phyloP scores from a whole-genome alignment of 2,797 vertebrate genomes.

The Valencia hispanica region DNA sequence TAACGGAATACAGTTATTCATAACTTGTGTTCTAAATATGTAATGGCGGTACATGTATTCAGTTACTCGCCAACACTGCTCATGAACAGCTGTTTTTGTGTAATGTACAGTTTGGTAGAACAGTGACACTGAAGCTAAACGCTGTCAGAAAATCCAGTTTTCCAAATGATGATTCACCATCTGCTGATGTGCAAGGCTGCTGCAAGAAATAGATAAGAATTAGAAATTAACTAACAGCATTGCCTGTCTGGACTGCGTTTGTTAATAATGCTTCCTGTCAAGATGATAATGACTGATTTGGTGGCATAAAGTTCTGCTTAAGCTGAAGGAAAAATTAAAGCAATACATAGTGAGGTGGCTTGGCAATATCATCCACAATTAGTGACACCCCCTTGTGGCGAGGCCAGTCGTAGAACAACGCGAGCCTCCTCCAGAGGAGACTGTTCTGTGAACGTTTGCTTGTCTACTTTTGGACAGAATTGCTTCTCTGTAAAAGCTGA shows the following conservation, averaged over 20 bases:
- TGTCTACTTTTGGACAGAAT: too few species aligned
- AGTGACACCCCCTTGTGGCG: too few species aligned
- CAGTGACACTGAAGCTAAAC: not conserved
- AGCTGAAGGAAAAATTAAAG: not conserved
- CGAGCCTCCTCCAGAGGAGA: too few species aligned
- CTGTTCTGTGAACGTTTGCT: too few species aligned
- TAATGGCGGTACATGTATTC: too few species aligned
- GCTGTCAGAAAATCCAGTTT: not conserved
- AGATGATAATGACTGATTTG: not conserved
- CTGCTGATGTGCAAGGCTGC: slow-evolving; percentile 5
- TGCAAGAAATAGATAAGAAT: not conserved
- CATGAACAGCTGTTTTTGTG: not conserved
- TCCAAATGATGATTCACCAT: slow-evolving; percentile 3
- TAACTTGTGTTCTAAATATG: too few species aligned
- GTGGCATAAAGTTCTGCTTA: not conserved
- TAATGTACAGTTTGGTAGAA: not conserved
- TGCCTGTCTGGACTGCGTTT: not conserved
- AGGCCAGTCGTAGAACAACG: too few species aligned
- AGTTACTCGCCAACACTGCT: too few species aligned
- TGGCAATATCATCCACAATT: not conserved
- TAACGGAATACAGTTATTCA: too few species aligned
- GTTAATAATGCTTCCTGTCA: not conserved
- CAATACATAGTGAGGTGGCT: not conserved
- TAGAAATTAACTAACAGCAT: not conserved
- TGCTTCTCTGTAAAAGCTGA: too few species aligned